Evolutionary conservation across 2,888 invertebrate genomes (phyloP).

Genomic region (Tetramorium bicarinatum): DNA sequence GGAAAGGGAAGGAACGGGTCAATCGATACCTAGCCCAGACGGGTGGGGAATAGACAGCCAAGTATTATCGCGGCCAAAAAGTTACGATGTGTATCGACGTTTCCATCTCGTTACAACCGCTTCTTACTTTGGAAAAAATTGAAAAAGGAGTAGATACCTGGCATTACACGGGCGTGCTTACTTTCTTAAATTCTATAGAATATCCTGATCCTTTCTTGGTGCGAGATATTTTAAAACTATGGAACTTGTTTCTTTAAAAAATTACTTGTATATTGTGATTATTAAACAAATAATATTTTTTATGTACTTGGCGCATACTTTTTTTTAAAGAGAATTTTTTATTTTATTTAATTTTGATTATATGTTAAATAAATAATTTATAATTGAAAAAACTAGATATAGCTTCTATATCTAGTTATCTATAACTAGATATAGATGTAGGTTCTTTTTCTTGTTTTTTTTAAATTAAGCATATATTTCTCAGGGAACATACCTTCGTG

Average conservation of each 20-base stretch:
- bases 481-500: neutral
- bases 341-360: too few species aligned
- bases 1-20: slow-evolving; percentile 61
- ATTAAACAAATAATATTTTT: too few species aligned
- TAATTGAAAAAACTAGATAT: neutral
- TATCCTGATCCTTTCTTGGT: neutral
- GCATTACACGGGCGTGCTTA: neutral
- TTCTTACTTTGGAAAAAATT: slow-evolving; percentile 59
- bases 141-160: slow-evolving; percentile 27
- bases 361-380: neutral
- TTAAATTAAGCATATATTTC: neutral
- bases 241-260: neutral
- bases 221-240: neutral
- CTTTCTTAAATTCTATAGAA: neutral
- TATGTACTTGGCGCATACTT: too few species aligned
- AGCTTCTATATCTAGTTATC: neutral
- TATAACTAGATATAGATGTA: neutral
- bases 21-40: slow-evolving; percentile 79
- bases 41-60: slow-evolving; percentile 65
- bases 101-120: slow-evolving; percentile 44
- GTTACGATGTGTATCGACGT: slow-evolving; percentile 56
- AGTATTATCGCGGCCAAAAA: slow-evolving; percentile 56
- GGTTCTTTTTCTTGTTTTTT: too few species aligned
- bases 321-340: too few species aligned
- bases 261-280: neutral